Evolutionary conservation across 2,797 vertebrate genomes (phyloP).

Genomic region (Microctenopoma lineatum): DNA sequence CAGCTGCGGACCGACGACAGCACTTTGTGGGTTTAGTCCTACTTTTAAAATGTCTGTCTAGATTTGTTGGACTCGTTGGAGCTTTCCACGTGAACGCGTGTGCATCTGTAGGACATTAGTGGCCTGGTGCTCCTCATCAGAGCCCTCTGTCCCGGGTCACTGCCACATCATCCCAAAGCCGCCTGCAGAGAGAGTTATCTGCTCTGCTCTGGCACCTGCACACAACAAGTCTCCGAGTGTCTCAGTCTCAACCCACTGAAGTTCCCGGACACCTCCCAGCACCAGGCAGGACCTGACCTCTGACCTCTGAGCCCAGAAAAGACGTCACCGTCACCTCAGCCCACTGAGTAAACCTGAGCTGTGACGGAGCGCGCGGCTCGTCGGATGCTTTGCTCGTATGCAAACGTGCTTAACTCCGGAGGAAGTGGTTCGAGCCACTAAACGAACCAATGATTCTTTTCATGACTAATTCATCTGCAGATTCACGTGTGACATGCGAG

Average conservation of each 20-base stretch:
- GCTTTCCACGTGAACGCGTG: background rate
- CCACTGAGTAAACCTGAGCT: background rate
- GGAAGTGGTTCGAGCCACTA: no score
- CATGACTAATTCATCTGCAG: no score
- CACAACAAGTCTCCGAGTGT: background rate
- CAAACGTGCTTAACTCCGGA: background rate
- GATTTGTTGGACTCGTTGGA: background rate
- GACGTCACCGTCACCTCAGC: background rate
- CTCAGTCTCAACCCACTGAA: background rate
- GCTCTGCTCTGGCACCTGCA: slow-evolving; percentile 2
- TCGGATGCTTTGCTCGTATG: slow-evolving; percentile 1
- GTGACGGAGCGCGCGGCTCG: background rate
- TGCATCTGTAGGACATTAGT: no score
- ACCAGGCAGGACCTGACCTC: slow-evolving; percentile 9
- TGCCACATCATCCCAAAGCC: slow-evolving; percentile 42
- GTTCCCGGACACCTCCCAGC: background rate
- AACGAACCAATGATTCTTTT: no score
- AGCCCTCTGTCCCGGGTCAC: slow-evolving; percentile 12
- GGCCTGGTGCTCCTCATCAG: no score
- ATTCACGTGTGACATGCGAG: no score
- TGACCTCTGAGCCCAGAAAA: background rate
- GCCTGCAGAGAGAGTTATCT: slow-evolving; percentile 47
- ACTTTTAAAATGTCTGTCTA: background rate
- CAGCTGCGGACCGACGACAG: background rate
- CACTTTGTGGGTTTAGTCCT: background rate